These are phyloP conservation scores for Nasonia vitripennis DNA, from an alignment of 1,140 invertebrate species.

Conservation along the genomic window DNA sequence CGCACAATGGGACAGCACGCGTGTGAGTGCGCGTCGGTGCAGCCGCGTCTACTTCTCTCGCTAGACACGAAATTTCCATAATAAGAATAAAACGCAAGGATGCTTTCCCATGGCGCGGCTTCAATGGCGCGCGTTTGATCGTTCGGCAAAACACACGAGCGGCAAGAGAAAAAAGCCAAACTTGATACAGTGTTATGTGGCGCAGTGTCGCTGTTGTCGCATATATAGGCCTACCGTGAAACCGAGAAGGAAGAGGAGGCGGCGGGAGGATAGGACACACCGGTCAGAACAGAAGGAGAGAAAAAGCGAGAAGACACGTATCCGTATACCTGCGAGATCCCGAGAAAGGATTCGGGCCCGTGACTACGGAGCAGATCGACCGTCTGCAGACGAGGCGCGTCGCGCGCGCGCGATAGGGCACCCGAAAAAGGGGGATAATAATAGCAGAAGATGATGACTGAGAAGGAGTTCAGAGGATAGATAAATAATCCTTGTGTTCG, in stretches of 20 bases:
- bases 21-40: conserved; percentile 12
- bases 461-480: background rate
- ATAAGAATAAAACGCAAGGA: background rate
- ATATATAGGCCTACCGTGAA: background rate
- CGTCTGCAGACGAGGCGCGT: background rate
- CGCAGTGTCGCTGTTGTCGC: conserved; percentile 18
- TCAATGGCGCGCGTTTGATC: conserved; percentile 21
- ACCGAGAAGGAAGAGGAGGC: conserved; percentile 3
- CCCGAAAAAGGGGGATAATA: conserved; percentile 15
- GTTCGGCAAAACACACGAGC: conserved; percentile 42
- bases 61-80: background rate
- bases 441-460: conserved; percentile 4
- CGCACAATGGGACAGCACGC: conserved; percentile 7
- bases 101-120: conserved; percentile 7
- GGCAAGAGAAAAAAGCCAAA: conserved; percentile 1
- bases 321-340: conserved; percentile 32
- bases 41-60: background rate
- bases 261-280: background rate
- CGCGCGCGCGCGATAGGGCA: background rate
- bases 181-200: conserved; percentile 22
- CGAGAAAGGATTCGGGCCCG: conserved; percentile 37
- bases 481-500: conserved; percentile 26
- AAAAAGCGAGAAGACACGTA: conserved; percentile 31
- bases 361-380: background rate
- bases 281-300: background rate